These are phyloP conservation scores for Propsilocerus akamusi DNA, from an alignment of 1,140 invertebrate species.

Conservation along the genomic window DNA sequence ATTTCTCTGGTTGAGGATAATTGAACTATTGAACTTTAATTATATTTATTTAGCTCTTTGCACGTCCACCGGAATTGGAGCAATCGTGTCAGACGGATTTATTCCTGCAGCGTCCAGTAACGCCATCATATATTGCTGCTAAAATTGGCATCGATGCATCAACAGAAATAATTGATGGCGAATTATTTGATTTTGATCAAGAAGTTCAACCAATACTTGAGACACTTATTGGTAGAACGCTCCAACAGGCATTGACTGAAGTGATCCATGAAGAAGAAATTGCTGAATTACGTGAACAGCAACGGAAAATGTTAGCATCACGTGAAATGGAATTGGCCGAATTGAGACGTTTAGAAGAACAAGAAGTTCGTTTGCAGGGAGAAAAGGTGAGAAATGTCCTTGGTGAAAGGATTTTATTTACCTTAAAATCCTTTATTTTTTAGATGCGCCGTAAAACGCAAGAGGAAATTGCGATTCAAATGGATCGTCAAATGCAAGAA, in stretches of 20 bases:
- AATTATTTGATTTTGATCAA: constrained; percentile 78
- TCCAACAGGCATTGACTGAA: constrained; percentile 72
- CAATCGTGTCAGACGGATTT: constrained; percentile 71
- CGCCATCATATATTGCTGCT: constrained; percentile 51
- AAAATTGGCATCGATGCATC: constrained; percentile 58
- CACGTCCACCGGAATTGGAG: constrained; percentile 49
- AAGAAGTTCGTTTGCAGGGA: constrained; percentile 41
- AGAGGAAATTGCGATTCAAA: constrained; percentile 17
- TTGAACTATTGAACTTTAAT: not conserved
- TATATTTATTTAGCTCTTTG: constrained; percentile 33
- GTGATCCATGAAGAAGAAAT: constrained; percentile 62
- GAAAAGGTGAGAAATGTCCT: constrained; percentile 27
- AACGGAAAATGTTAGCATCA: constrained; percentile 55
- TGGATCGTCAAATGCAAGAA: constrained; percentile 31
- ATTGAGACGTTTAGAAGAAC: constrained; percentile 47
- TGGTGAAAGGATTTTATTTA: not conserved
- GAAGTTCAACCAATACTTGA: constrained; percentile 78
- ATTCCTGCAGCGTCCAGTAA: constrained; percentile 56
- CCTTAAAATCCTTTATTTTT: too few species aligned
- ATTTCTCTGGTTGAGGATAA: too few species aligned
- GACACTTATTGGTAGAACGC: constrained; percentile 67
- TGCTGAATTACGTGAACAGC: constrained; percentile 49
- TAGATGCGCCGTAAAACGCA: constrained; percentile 14
- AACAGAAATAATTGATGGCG: constrained; percentile 75
- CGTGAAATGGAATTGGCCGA: constrained; percentile 63